phyloP scores from a whole-genome alignment of 2,113 vertebrate genomes.

The Indri indri region DNA sequence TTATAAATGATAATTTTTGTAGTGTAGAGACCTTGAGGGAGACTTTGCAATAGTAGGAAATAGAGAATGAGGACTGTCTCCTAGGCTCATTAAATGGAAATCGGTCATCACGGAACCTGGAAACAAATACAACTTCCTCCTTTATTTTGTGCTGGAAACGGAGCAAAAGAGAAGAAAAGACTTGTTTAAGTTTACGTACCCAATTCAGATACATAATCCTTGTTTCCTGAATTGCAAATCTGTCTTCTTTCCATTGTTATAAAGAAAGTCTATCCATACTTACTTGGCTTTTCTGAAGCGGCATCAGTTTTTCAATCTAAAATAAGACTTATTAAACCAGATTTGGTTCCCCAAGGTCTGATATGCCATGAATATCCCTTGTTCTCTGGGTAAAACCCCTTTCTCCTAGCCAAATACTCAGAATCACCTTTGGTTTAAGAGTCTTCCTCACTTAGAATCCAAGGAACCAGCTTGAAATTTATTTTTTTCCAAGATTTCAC shows the following conservation, averaged over 20 bases:
- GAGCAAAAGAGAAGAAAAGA: neutral
- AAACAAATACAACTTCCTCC: neutral
- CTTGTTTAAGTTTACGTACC: neutral
- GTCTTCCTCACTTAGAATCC: neutral
- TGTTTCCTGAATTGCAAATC: neutral
- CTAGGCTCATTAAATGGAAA: neutral
- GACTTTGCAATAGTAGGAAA: neutral
- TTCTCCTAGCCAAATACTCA: neutral
- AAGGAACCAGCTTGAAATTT: neutral
- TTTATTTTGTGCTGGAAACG: neutral
- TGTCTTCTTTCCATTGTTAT: neutral
- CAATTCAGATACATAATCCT: neutral
- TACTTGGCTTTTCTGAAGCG: neutral
- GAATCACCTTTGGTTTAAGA: neutral
- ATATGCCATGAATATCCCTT: neutral
- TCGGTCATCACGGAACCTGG: neutral
- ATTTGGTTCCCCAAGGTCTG: neutral
- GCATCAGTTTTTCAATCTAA: neutral
- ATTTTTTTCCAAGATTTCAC: neutral
- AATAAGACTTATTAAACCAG: neutral
- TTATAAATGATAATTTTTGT: neutral
- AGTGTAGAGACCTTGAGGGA: neutral
- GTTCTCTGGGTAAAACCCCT: neutral
- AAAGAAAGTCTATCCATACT: neutral
- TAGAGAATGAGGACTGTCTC: neutral